A percentile compares a stretch with the other conserved stretches of the same genome.
These are phyloP conservation scores for Myiozetetes cayanensis DNA, from an alignment of 2,113 vertebrate genomes.

Conservation along the genomic window DNA sequence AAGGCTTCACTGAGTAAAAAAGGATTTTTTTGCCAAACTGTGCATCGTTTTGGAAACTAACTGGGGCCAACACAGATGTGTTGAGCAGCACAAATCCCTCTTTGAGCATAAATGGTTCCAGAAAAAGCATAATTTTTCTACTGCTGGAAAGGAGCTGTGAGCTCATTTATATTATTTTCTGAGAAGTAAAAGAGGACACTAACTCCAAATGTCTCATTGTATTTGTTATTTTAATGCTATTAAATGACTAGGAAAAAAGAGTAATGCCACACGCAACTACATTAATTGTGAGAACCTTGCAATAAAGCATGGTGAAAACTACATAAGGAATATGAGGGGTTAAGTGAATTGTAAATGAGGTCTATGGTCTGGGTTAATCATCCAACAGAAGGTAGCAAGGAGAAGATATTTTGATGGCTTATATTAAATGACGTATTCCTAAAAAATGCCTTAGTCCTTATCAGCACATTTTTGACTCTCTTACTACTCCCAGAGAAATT, in stretches of 20 bases:
- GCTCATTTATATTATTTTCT: conserved; percentile 20
- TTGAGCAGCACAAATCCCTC: conserved; percentile 28
- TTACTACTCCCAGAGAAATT: background rate
- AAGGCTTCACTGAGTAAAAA: conserved; percentile 23
- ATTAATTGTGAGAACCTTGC: background rate
- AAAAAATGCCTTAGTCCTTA: background rate
- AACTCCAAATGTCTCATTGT: background rate
- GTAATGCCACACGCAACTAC: background rate
- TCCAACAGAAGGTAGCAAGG: background rate
- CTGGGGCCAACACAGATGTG: conserved; percentile 49
- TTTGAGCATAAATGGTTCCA: conserved; percentile 38
- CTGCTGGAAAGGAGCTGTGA: background rate
- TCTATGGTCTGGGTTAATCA: background rate
- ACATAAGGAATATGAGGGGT: background rate
- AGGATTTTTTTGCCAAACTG: conserved; percentile 19
- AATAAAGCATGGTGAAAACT: background rate
- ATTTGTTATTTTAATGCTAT: background rate
- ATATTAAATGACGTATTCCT: background rate
- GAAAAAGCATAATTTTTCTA: conserved; percentile 22
- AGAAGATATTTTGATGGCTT: background rate
- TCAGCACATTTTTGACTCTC: background rate
- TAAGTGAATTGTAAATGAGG: background rate
- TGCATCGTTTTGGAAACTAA: conserved; percentile 60
- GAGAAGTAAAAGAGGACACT: background rate
- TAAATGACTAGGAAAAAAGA: background rate